Conservation (phyloP, 1,140 invertebrate species). For the Eriosoma lanigerum region DNA sequence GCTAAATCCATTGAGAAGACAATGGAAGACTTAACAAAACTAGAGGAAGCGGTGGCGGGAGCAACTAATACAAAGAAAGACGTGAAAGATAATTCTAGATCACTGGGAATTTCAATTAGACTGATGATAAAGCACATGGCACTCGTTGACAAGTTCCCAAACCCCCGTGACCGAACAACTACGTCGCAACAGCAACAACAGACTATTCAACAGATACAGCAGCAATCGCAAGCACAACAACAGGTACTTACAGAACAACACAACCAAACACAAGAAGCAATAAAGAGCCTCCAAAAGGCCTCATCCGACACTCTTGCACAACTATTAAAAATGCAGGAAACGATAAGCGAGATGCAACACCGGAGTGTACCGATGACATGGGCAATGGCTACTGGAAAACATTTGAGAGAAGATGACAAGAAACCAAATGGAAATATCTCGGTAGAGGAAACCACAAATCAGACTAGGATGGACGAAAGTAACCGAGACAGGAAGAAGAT, state of each 20-base stretch:
- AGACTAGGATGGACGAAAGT: too few relatives aligned
- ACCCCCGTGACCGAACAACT: background rate
- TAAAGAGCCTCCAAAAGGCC: background rate
- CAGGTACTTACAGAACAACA: background rate
- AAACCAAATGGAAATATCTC: background rate
- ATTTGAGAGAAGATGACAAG: background rate
- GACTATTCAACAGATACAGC: background rate
- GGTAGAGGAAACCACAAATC: background rate
- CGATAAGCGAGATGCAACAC: background rate
- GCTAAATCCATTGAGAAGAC: conserved; percentile 3
- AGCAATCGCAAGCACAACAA: background rate
- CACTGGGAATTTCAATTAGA: background rate
- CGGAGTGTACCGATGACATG: background rate
- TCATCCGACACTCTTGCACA: background rate
- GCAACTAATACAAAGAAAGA: too few relatives aligned
- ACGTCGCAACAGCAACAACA: conserved; percentile 9
- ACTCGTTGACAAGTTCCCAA: background rate
- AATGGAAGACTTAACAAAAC: too few relatives aligned
- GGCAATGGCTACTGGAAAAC: background rate
- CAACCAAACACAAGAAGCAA: conserved; percentile 8
- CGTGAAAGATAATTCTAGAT: too few relatives aligned
- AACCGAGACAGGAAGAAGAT: too few relatives aligned
- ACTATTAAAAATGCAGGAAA: background rate
- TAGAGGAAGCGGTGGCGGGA: too few relatives aligned
- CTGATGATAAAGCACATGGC: conserved; percentile 1